These are phyloP conservation scores for Apteryx mantelli DNA, from an alignment of 2,113 vertebrate species.

Conservation along the genomic window DNA sequence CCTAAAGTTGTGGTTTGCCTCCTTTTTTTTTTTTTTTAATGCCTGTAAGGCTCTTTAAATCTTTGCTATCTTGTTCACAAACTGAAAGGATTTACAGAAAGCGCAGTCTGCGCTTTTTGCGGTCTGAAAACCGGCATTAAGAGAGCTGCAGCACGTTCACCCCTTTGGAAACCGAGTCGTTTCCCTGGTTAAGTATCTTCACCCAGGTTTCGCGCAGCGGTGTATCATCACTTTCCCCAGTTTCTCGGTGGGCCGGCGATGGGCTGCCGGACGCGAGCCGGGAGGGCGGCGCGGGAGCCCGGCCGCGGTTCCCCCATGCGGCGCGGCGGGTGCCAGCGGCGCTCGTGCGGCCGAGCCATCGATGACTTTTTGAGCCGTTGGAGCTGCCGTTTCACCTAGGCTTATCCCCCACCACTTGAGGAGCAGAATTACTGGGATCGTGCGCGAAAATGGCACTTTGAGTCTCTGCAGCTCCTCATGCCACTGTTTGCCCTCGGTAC, in stretches of 20 bases:
- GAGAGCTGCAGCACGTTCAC: not conserved
- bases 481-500: not conserved
- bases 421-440: not conserved
- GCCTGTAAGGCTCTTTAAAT: not conserved
- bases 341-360: not conserved
- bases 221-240: too few species aligned
- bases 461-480: not conserved
- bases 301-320: not conserved
- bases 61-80: not conserved
- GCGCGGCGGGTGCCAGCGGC: not conserved
- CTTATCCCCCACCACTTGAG: too few species aligned
- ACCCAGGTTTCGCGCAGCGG: not conserved
- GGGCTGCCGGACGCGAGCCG: too few species aligned
- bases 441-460: not conserved
- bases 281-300: too few species aligned
- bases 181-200: not conserved
- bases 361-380: not conserved
- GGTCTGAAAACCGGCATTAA: rapidly evolving
- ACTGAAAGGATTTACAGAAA: not conserved
- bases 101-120: not conserved
- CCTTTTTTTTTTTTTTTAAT: not conserved
- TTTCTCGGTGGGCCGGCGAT: too few species aligned
- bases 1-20: not conserved
- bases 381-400: not conserved
- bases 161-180: not conserved